A percentile compares a stretch with the other conserved stretches of the same genome.
Conservation (phyloP, 2,797 vertebrate species). For the Martes flavigula region DNA sequence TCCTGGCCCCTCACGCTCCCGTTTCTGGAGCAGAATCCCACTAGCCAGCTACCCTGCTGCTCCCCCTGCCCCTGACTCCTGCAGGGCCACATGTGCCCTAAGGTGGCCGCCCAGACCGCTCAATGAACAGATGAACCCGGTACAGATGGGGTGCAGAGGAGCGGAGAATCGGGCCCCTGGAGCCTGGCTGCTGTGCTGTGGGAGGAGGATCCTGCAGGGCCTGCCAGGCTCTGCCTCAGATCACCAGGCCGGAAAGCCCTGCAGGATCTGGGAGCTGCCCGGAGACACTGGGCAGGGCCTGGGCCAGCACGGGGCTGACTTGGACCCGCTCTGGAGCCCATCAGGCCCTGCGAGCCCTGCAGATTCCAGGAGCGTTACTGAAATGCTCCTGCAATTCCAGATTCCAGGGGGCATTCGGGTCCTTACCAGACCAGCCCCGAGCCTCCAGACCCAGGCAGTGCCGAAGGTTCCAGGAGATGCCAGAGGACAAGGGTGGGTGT, state of each 20-base stretch:
- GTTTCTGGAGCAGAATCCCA: background rate
- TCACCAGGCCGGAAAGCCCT: background rate
- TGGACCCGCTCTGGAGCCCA: background rate
- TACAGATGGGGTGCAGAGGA: background rate
- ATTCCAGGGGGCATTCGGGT: too few relatives aligned
- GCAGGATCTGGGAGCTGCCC: background rate
- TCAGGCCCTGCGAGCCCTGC: background rate
- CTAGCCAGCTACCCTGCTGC: too few relatives aligned
- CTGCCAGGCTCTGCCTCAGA: background rate
- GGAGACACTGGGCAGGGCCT: background rate
- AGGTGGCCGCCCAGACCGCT: conserved; percentile 22
- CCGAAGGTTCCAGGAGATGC: background rate
- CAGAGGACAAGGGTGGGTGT: background rate
- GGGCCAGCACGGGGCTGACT: background rate
- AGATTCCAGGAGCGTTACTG: background rate
- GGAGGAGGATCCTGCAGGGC: background rate
- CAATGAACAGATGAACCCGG: background rate
- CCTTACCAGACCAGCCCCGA: background rate
- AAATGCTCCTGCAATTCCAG: too few relatives aligned
- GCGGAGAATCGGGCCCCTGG: background rate
- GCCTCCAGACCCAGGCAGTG: background rate
- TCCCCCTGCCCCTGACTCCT: background rate
- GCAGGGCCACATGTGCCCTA: background rate
- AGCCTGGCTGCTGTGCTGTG: background rate
- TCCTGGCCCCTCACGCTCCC: background rate